These are phyloP conservation scores for Dilophus febrilis DNA, from an alignment of 2,888 invertebrate species.

Conservation along the genomic window DNA sequence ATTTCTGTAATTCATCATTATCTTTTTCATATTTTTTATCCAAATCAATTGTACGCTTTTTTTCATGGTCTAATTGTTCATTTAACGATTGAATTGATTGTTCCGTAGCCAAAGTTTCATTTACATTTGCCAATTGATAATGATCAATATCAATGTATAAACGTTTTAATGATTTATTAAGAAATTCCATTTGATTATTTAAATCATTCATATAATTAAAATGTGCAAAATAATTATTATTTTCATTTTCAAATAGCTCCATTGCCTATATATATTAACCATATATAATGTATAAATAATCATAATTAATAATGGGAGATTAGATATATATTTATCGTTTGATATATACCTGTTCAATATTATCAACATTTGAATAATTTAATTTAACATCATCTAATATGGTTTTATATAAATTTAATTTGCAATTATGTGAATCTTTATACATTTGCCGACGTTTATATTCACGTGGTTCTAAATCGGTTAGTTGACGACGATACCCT, in stretches of 20 bases:
- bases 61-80: no score
- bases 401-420: constrained; percentile 22
- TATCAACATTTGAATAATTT: no score
- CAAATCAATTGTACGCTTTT: no score
- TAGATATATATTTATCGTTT: no score
- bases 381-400: constrained; percentile 16
- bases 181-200: constrained; percentile 24
- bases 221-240: constrained; percentile 27
- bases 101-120: no score
- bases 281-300: no score
- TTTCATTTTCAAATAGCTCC: constrained; percentile 25
- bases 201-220: constrained; percentile 28
- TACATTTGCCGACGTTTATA: constrained; percentile 23
- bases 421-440: constrained; percentile 19
- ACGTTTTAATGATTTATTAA: constrained; percentile 22
- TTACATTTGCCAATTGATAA: constrained; percentile 17
- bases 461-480: constrained; percentile 24
- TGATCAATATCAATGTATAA: constrained; percentile 22
- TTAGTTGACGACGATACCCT: constrained; percentile 17
- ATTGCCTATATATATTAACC: constrained; percentile 15
- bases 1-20: constrained; percentile 16
- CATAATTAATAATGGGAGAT: no score
- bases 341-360: no score
- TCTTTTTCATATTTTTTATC: constrained; percentile 10
- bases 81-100: no score